A percentile compares a stretch with the other conserved stretches of the same genome.
These are phyloP conservation scores for Notechis scutatus DNA, from an alignment of 2,113 vertebrate genomes.

Conservation along the genomic window DNA sequence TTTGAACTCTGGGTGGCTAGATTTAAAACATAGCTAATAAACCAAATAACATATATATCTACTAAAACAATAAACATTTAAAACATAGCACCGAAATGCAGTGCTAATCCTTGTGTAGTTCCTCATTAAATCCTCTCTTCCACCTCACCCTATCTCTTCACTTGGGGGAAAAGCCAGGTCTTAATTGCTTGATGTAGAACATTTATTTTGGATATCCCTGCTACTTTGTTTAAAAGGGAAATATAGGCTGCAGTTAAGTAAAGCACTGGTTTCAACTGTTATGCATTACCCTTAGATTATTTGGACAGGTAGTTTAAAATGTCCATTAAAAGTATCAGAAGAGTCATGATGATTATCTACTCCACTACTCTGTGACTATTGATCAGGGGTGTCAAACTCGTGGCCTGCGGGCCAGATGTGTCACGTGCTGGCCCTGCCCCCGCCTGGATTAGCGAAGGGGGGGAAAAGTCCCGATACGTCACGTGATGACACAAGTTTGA, in stretches of 20 bases:
- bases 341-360: neutral
- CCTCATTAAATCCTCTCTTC: no score
- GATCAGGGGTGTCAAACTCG: neutral
- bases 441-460: no score
- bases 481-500: no score
- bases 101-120: no score
- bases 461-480: no score
- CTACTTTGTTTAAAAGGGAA: neutral
- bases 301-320: neutral
- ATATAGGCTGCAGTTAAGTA: neutral
- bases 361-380: neutral
- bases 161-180: no score
- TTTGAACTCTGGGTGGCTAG: neutral
- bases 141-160: no score
- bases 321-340: neutral
- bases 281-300: neutral
- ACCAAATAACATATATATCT: neutral
- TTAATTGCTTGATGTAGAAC: neutral
- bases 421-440: no score
- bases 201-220: neutral
- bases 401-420: no score
- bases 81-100: no score
- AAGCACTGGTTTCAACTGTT: neutral
- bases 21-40: neutral
- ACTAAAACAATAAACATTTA: no score